Percentiles rank a stretch among this genome's conserved stretches.
Conservation (phyloP, 2,113 vertebrate genomes). For the Ibidorhyncha struthersii region DNA sequence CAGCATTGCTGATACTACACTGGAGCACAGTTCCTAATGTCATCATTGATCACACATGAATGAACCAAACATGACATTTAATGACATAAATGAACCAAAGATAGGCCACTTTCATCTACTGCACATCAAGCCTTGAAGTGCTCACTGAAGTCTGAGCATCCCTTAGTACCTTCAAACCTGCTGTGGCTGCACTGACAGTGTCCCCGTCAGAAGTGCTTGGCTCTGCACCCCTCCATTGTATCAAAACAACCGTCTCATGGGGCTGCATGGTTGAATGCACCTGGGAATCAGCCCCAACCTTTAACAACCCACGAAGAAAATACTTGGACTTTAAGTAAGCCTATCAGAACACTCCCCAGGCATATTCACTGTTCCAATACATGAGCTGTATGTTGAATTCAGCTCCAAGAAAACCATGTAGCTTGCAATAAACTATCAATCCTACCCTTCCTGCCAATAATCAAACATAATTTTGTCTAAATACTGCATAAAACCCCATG, state of each 20-base stretch:
- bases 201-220: rapidly evolving
- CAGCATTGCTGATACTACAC: background rate
- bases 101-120: background rate
- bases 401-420: background rate
- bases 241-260: rapidly evolving
- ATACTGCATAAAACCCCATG: background rate
- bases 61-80: background rate
- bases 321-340: background rate
- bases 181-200: background rate
- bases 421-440: background rate
- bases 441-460: background rate
- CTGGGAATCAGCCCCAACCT: background rate
- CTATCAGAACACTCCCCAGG: background rate
- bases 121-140: background rate
- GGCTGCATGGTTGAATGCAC: background rate
- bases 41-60: background rate
- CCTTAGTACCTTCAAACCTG: background rate
- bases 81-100: background rate
- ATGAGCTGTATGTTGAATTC: background rate
- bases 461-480: background rate
- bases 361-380: background rate
- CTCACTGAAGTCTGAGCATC: background rate
- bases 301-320: background rate
- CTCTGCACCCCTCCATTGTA: background rate
- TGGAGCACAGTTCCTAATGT: background rate